Evolutionary conservation across 2,113 vertebrate species (phyloP), one percentile per base, ranked within the genome.

Genomic region (Ageneiosus marmoratus): DNA sequence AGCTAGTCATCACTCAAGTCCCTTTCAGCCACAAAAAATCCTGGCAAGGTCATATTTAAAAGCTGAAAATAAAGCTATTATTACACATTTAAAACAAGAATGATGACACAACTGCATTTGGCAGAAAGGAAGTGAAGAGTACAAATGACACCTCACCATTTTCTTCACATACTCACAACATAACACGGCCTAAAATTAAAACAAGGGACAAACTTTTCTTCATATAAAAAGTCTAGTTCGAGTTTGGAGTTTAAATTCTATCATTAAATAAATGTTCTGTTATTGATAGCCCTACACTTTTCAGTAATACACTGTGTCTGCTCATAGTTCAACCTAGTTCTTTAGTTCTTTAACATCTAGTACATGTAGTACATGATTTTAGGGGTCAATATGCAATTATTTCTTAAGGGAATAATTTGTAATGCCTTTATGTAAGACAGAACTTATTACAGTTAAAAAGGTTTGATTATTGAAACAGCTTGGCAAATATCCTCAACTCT

Each of bases 41-140:
- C 29, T 48, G 75, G 34, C 34, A 67, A 77, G 73, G 56, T n/a
- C 62, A 58, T 83, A 58, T 48, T 77, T 70, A 78, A 69, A 58
- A 51, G 41, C 48, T 10, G 1, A 77, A 77, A 55, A 78, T 41
- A 63, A 77, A 37, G 48, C 74, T 37, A 75, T 41, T 77, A 77
- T 67, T 77, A 46, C 60, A 65, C n/a, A 3, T 27, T 37, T 29
- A 77, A 70, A 56, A 24, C 6, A n/a, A 46, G 37, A 22, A 58
- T 29, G 27, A 83, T 44, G 58, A 83, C 46, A 82, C 46, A 56
- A 41, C n/a, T 22, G 74, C 62, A 22, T 58, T 41, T 53, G 60
- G 60, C 72, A 67, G 73, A 77, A 46, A 46, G 34, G 2, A 55
- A 76, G 44, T 37, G n/a, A 27, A 34, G 37, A 15, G n/a, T 46